These are phyloP conservation scores for Drosophila gaucha DNA, from an alignment of 2,888 invertebrate species.

Conservation along the genomic window DNA sequence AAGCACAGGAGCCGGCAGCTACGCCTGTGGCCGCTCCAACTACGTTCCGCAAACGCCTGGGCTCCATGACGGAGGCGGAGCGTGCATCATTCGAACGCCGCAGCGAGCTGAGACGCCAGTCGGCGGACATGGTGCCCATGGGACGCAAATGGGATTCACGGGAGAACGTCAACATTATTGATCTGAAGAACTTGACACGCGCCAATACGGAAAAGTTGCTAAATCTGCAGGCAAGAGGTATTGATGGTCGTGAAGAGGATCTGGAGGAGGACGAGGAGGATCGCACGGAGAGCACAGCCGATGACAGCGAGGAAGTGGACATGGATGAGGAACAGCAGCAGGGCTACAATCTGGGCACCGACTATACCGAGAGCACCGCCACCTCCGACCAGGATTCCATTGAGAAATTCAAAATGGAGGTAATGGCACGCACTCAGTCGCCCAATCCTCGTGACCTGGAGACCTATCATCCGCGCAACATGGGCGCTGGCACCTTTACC, in stretches of 20 bases:
- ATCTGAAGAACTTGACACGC: slow-evolving; percentile 54
- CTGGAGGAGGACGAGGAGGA: slow-evolving; percentile 54
- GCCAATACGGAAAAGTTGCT: slow-evolving; percentile 48
- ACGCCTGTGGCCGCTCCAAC: slow-evolving; percentile 21
- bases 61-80: slow-evolving; percentile 86
- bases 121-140: slow-evolving; percentile 84
- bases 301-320: slow-evolving; percentile 73
- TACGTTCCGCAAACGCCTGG: slow-evolving; percentile 85
- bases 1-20: slow-evolving; percentile 31
- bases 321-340: slow-evolving; percentile 57
- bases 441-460: slow-evolving; percentile 86
- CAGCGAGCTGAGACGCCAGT: slow-evolving; percentile 85
- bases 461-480: slow-evolving; percentile 89
- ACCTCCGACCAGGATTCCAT: slow-evolving; percentile 85
- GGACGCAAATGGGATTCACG: slow-evolving; percentile 82
- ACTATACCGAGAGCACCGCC: slow-evolving; percentile 88
- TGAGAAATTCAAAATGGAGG: slow-evolving; percentile 84
- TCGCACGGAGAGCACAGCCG: slow-evolving; percentile 80
- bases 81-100: slow-evolving; percentile 85
- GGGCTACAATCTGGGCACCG: slow-evolving; percentile 86
- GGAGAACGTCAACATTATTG: slow-evolving; percentile 69
- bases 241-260: slow-evolving; percentile 51
- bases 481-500: slow-evolving; percentile 83
- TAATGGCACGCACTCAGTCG: slow-evolving; percentile 82
- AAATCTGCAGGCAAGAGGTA: slow-evolving; percentile 38